Evolutionary conservation across 2,113 vertebrate genomes (phyloP), one percentile per base, ranked within the genome.

Genomic region (Myiopsitta monachus): DNA sequence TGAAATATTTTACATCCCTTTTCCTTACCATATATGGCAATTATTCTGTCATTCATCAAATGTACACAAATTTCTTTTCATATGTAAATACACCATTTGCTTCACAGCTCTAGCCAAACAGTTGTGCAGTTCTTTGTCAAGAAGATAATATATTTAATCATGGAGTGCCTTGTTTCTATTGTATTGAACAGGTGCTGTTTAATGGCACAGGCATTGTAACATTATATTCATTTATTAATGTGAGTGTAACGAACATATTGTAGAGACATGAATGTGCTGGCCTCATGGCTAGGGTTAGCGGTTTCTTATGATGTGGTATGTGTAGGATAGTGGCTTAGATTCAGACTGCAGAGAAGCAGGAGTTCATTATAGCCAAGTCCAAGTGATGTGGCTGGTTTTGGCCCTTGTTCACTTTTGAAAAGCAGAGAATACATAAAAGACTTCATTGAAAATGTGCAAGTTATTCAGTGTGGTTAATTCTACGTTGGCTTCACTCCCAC

Each of bases 381-480:
- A 69, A 92, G 68, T 91, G 83, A 93, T 87, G 83, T 85, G 61
- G 91, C 94, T 90, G 54, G n/a, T 57, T 90, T 91, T 81, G 88
- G 94, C 81, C 31, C 70, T 72, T 62, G 27, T 87, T 96, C 66
- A 51, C 16, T 62, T 93, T 90, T 80, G 66, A 75, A 83, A 84
- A 74, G 69, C 61, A 41, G 13, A 79, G 70, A 88, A 83, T 54
- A 93, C 80, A 72, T 86, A 52, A 81, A 91, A 94, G 81, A 43
- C 57, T 83, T 86, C 44, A 81, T 30, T 80, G 86, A 85, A 92
- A 88, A 95, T 80, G 73, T 94, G 81, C 78, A 92, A 91, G 83
- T 88, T 96, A 88, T 85, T 95, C 79, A 93, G 31, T 92, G 90
- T 90, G 91, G 84, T 96, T 96, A 96, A 92, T 91, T 93, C 88